Conservation (phyloP, 2,888 invertebrate genomes). For the Apotomis betuletana region DNA sequence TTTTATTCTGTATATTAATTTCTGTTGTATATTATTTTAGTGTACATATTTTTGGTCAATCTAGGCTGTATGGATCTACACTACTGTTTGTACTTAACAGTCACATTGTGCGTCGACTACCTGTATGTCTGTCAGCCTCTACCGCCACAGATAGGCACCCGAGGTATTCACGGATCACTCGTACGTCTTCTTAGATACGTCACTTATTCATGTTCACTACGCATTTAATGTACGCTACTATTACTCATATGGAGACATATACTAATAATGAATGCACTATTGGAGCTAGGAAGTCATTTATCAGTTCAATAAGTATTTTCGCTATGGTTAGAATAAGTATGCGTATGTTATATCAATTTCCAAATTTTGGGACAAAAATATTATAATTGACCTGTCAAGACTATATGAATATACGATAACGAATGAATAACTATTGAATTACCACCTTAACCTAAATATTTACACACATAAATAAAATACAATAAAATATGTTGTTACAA, state of each 20-base stretch:
- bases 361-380: too few species aligned
- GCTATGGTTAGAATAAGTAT: too few species aligned
- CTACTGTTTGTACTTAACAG: neutral
- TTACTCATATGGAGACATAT: neutral
- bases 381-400: too few species aligned
- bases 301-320: neutral
- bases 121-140: slow-evolving; percentile 18
- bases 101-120: slow-evolving; percentile 17
- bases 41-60: neutral
- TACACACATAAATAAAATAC: too few species aligned
- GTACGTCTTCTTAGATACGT: slow-evolving; percentile 18
- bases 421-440: too few species aligned
- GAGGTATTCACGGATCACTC: slow-evolving; percentile 12
- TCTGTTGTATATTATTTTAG: neutral
- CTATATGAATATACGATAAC: too few species aligned
- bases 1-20: too few species aligned
- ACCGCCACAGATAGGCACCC: neutral
- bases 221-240: neutral
- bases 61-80: neutral
- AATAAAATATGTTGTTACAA: too few species aligned
- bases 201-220: slow-evolving; percentile 14
- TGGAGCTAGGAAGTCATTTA: neutral
- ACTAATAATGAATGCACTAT: too few species aligned
- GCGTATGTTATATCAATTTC: too few species aligned
- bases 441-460: too few species aligned